These are phyloP conservation scores for Micromys minutus DNA, from an alignment of 2,113 vertebrate species.

Conservation along the genomic window DNA sequence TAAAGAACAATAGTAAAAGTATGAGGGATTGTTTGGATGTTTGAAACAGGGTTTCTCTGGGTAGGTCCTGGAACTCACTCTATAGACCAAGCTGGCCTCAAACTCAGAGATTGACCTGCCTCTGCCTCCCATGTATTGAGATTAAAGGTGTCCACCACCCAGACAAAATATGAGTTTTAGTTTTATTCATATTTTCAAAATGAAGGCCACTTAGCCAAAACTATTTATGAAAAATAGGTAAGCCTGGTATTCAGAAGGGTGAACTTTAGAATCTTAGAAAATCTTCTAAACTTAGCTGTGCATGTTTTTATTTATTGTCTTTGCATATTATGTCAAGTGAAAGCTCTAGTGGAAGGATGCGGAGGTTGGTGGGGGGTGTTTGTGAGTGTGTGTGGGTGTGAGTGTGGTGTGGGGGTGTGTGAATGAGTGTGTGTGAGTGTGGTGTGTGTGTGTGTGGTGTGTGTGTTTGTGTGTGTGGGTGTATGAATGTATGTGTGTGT, in stretches of 20 bases:
- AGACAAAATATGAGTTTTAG: conserved; percentile 61
- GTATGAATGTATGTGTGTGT: too few species aligned
- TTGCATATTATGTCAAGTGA: conserved; percentile 63
- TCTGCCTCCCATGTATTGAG: background rate
- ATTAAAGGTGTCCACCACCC: background rate
- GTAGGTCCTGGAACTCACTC: background rate
- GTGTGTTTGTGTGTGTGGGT: too few species aligned
- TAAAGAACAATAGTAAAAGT: conserved; percentile 60
- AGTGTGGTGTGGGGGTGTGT: too few species aligned
- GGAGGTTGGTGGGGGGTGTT: too few species aligned
- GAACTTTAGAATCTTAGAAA: conserved; percentile 1
- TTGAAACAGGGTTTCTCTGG: background rate
- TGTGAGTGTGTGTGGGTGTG: conserved; percentile 51
- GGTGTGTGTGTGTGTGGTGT: conserved; percentile 56
- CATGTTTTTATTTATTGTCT: conserved; percentile 49
- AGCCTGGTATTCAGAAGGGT: background rate
- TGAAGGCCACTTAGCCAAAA: conserved; percentile 14
- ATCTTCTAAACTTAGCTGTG: conserved; percentile 27
- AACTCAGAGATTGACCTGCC: background rate
- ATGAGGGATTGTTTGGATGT: background rate
- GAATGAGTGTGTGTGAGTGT: too few species aligned
- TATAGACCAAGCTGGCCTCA: background rate
- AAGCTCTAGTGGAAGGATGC: conserved; percentile 71
- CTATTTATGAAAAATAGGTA: conserved; percentile 27
- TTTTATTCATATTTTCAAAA: conserved; percentile 60